These are phyloP conservation scores for Pipistrellus kuhlii DNA, from an alignment of 2,797 vertebrate genomes.

Conservation along the genomic window DNA sequence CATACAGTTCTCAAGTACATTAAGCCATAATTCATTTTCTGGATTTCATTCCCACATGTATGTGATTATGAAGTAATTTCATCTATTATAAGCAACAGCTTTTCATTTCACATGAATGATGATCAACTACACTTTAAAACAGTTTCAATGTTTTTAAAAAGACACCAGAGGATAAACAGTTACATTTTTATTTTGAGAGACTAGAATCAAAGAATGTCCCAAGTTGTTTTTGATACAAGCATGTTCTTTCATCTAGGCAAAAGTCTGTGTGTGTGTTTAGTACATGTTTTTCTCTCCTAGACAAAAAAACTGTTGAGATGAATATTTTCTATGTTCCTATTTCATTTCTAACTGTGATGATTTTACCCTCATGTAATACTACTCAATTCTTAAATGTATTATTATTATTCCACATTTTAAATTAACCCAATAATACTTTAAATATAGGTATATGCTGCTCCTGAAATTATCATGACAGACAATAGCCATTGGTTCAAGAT, in stretches of 20 bases:
- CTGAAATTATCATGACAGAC: not conserved
- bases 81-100: not conserved
- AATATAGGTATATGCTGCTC: not conserved
- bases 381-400: constrained; percentile 3
- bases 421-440: constrained; percentile 1
- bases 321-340: constrained; percentile 23
- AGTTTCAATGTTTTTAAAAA: not conserved
- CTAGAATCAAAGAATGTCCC: constrained; percentile 24
- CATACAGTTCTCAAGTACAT: not conserved
- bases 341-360: not conserved
- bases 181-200: constrained; percentile 52
- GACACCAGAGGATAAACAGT: not conserved
- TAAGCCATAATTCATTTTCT: not conserved
- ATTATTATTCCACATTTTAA: not conserved
- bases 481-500: not conserved
- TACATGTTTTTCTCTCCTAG: not conserved
- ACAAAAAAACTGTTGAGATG: not conserved
- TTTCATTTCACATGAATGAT: not conserved
- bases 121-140: constrained; percentile 41
- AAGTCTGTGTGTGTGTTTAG: not conserved
- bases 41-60: constrained; percentile 29
- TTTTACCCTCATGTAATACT: not conserved
- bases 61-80: constrained; percentile 10
- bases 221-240: not conserved
- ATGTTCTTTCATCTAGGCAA: not conserved